Base-by-base conservation (phyloP, 2,113 vertebrate species). In the Himantopus leucocephalus region DNA sequence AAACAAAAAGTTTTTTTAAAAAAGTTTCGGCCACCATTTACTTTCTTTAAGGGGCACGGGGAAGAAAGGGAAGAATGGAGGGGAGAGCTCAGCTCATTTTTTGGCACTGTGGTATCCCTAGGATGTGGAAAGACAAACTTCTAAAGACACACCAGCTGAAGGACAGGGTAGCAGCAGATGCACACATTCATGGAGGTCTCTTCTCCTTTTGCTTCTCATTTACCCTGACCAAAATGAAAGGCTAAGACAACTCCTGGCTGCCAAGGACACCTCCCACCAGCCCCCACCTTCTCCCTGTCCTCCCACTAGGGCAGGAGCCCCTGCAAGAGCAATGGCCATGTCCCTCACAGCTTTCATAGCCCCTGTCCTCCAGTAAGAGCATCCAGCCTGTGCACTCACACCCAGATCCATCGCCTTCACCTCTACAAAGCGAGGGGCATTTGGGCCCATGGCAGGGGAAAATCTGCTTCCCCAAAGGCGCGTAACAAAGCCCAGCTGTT, bases 361-460 rank as follows among this genome's bases (percentile, higher is more conserved):
- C 26, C 58, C 43, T 18, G 24, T 48, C 10, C 47, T 30, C 32
- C 27, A 83, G 13, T 10, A 43, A 30, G 58, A 68, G 24, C 3
- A 1, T 15, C 73, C 34, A 15, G 16, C 8, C 56, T 6, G 2
- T 10, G 17, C n/a, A 53, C 32, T 20, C 41, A 34, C 43, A 70
- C 4, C 9, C 26, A 43, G 37, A 67, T 37, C 23, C 6, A 0
- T 27, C 1, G 4, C 11, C 14, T 37, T 64, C 8, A 2, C 27
- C 50, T 56, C 27, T 47, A 60, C 35, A 60, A 47, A 78, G 50
- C 3, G 1, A 59, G 29, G 23, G 17, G 22, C 29, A 43, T 10
- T 47, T 4, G 1, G 3, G 3, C 12, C 34, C 34, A 3, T n/a
- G 55, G 9, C 1, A 2, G 6, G 6, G 9, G 4, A 0, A 30